Evolutionary conservation across 2,888 invertebrate species (phyloP), one percentile per base, ranked within the genome.

Genomic region (Lamellibrachia columna): DNA sequence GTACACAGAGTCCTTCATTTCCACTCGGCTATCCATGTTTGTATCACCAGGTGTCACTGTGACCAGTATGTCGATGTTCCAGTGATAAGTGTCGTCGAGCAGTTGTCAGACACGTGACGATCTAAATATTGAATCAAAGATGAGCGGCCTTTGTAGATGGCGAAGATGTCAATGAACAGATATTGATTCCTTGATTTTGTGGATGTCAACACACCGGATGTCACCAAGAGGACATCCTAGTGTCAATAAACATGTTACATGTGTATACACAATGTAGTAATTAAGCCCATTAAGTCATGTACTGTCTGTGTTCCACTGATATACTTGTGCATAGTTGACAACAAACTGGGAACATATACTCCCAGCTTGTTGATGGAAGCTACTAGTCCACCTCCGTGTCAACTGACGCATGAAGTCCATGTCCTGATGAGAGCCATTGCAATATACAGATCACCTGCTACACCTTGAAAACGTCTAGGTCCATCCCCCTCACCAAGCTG

Each of bases 331-430:
- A 75, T 75, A 75, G 22, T n/a, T 75, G 75, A 75, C 75, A 75
- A 75, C 75, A 60, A 60, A 60, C 60, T 60, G 60, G 60, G 60
- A 60, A 60, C 60, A 15, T 15, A 75, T n/a, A 75, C 75, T 22
- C 22, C 75, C 22, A 75, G 75, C n/a, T 75, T 75, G 75, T 75
- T 75, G 75, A 75, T n/a, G n/a, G 75, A 75, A 75, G 75, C 75
- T 22, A 75, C 75, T 75, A 75, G 22, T 75, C 6, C 22, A 75
- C 75, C 2, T 22, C 75, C 22, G 1, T 1, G 22, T 75, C 75
- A 75, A 75, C 75, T 75, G 75, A 6, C 75, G 1, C 6, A 0
- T 22, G 22, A 22, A 75, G 75, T 22, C 75, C 22, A 22, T 75
- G 75, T 75, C 75, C 75, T 6, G 22, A 75, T 6, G 15, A 15